Evolutionary conservation across 1,140 invertebrate species (phyloP).

Genomic region (Ruditapes philippinarum): DNA sequence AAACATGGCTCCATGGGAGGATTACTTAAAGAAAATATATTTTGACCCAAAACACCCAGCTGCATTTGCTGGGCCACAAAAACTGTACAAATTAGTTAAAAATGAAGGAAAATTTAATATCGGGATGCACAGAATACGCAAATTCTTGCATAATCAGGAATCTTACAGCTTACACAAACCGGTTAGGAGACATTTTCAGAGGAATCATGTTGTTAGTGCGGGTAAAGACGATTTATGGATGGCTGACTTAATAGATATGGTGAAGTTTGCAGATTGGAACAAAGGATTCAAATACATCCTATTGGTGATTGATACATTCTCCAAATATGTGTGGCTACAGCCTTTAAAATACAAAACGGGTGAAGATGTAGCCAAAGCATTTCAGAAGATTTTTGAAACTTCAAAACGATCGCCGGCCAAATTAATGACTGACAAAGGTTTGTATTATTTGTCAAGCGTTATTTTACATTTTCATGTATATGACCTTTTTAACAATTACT

Average conservation of each 20-base stretch:
- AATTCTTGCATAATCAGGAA: too few relatives aligned
- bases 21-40: slow-evolving; percentile 29
- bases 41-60: too few relatives aligned
- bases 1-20: slow-evolving; percentile 44
- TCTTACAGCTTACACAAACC: slow-evolving; percentile 34
- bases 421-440: slow-evolving; percentile 36
- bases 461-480: background rate
- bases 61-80: slow-evolving; percentile 35
- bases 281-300: slow-evolving; percentile 27
- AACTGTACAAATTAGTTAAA: slow-evolving; percentile 42
- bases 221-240: too few relatives aligned
- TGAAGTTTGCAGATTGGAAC: too few relatives aligned
- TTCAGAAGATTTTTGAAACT: slow-evolving; percentile 13
- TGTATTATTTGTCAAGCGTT: background rate
- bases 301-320: too few relatives aligned
- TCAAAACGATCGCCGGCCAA: slow-evolving; percentile 31
- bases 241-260: slow-evolving; percentile 41
- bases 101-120: too few relatives aligned
- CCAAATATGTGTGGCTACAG: too few relatives aligned
- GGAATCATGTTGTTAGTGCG: too few relatives aligned
- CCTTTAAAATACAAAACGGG: slow-evolving; percentile 31
- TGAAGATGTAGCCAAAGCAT: slow-evolving; percentile 21
- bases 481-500: background rate
- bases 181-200: too few relatives aligned
- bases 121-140: too few relatives aligned